Conservation (phyloP, 2,797 vertebrate genomes). For the Triplophysa bombifrons region DNA sequence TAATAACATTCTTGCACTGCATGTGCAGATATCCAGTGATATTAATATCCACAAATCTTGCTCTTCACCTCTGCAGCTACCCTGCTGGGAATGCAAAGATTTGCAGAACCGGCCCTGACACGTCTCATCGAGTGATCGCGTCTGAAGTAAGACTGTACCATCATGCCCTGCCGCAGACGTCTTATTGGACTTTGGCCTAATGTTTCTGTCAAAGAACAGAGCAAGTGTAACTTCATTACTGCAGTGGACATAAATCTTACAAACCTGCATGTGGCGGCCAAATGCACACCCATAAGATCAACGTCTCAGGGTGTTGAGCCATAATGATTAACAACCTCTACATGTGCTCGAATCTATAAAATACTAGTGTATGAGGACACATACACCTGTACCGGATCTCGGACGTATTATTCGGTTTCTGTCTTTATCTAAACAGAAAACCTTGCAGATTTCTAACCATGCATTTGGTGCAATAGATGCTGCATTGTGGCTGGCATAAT, state of each 20-base stretch:
- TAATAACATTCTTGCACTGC: neutral
- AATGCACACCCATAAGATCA: neutral
- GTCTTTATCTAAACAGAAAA: neutral
- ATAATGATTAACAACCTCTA: slow-evolving; percentile 20
- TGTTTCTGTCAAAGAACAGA: slow-evolving; percentile 32
- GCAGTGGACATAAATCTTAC: slow-evolving; percentile 47
- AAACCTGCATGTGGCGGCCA: neutral
- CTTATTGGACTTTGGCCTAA: slow-evolving; percentile 19
- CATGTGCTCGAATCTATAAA: neutral
- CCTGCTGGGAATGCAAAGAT: neutral
- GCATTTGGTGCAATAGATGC: slow-evolving; percentile 21
- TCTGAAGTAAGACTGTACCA: neutral
- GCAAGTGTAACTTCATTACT: slow-evolving; percentile 43
- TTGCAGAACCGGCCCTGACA: neutral
- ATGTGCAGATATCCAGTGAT: neutral
- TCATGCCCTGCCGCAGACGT: slow-evolving; percentile 17
- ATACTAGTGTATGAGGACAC: neutral
- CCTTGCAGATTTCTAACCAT: neutral
- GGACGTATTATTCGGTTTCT: neutral
- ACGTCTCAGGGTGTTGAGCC: slow-evolving; percentile 9
- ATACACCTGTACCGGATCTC: neutral
- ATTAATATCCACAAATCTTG: neutral
- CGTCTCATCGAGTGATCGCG: neutral
- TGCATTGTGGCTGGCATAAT: neutral
- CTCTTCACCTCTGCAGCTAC: neutral